These are phyloP conservation scores for Chelonia mydas DNA, from an alignment of 2,797 vertebrate species.

Conservation along the genomic window DNA sequence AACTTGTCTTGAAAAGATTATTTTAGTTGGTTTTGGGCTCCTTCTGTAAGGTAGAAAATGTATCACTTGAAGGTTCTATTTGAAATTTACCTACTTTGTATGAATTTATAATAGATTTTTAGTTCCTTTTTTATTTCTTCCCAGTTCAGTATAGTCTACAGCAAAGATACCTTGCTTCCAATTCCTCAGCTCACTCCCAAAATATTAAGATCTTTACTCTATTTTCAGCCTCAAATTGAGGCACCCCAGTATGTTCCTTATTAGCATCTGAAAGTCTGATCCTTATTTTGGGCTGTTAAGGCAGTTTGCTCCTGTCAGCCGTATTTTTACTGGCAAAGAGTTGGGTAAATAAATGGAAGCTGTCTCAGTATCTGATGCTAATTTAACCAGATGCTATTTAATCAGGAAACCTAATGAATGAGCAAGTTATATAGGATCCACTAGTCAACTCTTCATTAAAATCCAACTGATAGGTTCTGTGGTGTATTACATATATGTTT, in stretches of 20 bases:
- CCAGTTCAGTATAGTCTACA: neutral
- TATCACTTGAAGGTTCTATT: neutral
- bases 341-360: slow-evolving; percentile 2
- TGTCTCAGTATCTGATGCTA: neutral
- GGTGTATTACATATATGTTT: neutral
- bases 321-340: neutral
- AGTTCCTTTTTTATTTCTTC: neutral
- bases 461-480: neutral
- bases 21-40: neutral
- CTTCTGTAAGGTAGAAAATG: neutral
- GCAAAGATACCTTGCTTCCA: neutral
- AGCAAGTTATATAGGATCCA: neutral
- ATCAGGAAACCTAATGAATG: neutral
- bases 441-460: neutral
- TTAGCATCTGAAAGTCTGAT: neutral
- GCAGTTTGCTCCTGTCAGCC: neutral
- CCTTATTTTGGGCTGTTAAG: neutral
- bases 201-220: neutral
- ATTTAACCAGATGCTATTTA: slow-evolving; percentile 1
- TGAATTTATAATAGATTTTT: neutral
- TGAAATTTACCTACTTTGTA: neutral
- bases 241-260: rapidly evolving
- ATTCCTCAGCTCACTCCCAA: neutral
- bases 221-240: neutral
- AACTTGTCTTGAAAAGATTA: neutral